Base-by-base conservation (phyloP, 35 echinoderm and acorn worm genomes). In the Anneissia japonica region DNA sequence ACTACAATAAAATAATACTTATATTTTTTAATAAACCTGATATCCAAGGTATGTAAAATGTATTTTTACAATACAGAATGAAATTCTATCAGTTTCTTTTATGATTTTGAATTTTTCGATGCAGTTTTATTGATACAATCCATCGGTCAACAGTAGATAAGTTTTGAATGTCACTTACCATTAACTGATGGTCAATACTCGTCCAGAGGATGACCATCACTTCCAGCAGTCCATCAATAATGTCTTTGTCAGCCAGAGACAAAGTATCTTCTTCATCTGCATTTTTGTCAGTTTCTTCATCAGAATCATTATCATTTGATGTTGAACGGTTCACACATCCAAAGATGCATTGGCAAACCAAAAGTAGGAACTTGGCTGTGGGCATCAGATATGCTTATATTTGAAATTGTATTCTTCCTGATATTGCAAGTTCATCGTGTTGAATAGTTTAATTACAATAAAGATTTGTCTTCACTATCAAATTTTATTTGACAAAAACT, bases 221-320 rank as follows among this genome's bases (percentile, higher is more conserved):
- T 74, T 99, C 96, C 79, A 99, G 79, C 92, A 99, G 93, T 31
- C 96, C 96, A 28, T 94, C 92, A 64, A 99, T 89, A 1, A 99
- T 84, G 35, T 99, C 92, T 26, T 36, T 89, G 77, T 99, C 96
- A 72, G 92, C 90, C 9, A 97, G 75, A 26, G 89, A 82, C 81
- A 99, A 64, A 0, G 51, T 88, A 38, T 91, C 83, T 38, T 93
- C 91, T 73, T 91, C 84, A 34, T 84, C 87, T 0, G 89, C 78
- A n/a, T 85, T 91, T 23, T 85, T 79, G 3, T 88, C 85, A 72
- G 86, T 81, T 26, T 82, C 75, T 17, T 34, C 41, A 9, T 79
- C 73, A 19, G 0, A 34, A 64, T 64, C 51, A n/a, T n/a, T n/a
- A 1, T 9, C 11, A 23, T 26, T 64, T 9, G 1, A 2, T 26